Percentiles rank a stretch among this genome's conserved stretches.
phyloP scores from a whole-genome alignment of 64 coral and sea anemone species.

The Dendrophyllia cribrosa region DNA sequence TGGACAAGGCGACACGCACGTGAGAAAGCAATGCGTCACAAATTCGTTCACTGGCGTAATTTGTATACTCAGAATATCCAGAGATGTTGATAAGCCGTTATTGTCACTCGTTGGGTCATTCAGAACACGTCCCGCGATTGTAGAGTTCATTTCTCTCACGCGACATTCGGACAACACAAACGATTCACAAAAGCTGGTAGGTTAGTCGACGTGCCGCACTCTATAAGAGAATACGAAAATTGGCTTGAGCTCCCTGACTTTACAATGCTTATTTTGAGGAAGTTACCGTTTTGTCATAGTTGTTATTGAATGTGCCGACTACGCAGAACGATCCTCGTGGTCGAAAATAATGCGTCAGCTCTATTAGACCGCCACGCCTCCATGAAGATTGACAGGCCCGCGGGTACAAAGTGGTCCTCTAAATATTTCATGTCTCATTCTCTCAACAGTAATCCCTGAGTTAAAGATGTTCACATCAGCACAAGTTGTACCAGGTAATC shows the following conservation, averaged over 20 bases:
- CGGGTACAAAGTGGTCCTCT: neutral
- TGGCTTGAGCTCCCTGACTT: too few species aligned
- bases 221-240: neutral
- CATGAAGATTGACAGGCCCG: neutral
- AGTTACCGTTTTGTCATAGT: neutral
- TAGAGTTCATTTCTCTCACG: neutral
- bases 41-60: constrained; percentile 17
- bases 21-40: constrained; percentile 36
- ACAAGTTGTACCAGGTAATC: constrained; percentile 69
- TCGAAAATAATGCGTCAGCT: constrained; percentile 34
- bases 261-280: neutral
- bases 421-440: neutral
- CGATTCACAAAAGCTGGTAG: neutral
- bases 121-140: neutral
- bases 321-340: constrained; percentile 17
- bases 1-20: constrained; percentile 2
- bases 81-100: constrained; percentile 16
- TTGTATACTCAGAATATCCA: constrained; percentile 27
- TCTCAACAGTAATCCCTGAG: constrained; percentile 60
- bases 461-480: constrained; percentile 63
- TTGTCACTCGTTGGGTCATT: constrained; percentile 4
- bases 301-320: neutral
- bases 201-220: neutral
- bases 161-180: neutral
- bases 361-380: neutral